Base-by-base conservation (phyloP, 2,888 invertebrate genomes). In the Catocala sponsa region DNA sequence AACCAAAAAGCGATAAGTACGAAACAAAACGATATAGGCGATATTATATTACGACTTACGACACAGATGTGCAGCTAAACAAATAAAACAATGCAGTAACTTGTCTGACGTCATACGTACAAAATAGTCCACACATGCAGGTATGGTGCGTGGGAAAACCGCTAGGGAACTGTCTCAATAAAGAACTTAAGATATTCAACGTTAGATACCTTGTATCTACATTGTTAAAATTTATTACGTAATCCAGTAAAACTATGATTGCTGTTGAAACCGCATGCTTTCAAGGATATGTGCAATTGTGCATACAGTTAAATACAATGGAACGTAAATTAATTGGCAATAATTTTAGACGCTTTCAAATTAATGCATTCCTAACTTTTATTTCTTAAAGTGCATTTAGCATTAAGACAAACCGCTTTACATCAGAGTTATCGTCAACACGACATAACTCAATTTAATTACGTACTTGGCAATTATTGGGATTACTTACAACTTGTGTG, bases 61-160 rank as follows among this genome's bases (percentile, higher is more conserved):
- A 74, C 78, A 78, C 82, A 87, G 81, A 79, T 85, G 86, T 80
- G 81, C 75, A 72, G 72, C 69, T 70, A 77, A 82, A 77, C 75
- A 79, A 86, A 86, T 79, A 85, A 84, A 79, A 85, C 82, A 84
- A 83, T 84, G 81, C 82, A 81, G 71, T 74, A 72, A 74, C 63
- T 70, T 60, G 61, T 74, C 59, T 83, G 84, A 86, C 86, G 86
- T 86, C 87, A 83, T 71, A 65, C 46, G 70, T 67, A 82, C 74
- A 74, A 81, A 82, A 84, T 82, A 83, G 81, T 82, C 72, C 79
- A 85, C 86, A 86, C 75, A 83, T 87, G 88, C 83, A 86, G 86
- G 86, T 86, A 84, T 78, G 79, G 78, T 73, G 77, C 86, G 86
- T 88, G 88, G 85, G 87, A 86, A 87, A 73, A 62, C 68, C 63